Conservation (phyloP, 2,797 vertebrate species). For the Macrochelys suwanniensis region DNA sequence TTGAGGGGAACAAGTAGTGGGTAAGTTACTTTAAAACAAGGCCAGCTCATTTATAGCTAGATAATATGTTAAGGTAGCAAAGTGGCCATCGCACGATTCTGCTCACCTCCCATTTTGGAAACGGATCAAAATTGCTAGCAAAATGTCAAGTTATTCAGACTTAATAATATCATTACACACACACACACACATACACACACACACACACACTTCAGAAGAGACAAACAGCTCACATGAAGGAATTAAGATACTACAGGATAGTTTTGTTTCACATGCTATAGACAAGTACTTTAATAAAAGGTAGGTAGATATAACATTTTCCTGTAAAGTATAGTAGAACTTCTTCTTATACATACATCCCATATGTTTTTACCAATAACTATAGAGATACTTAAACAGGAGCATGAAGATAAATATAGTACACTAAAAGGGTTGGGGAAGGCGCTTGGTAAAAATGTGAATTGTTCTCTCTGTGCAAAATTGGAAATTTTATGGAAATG, state of each 20-base stretch:
- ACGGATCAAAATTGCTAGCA: background rate
- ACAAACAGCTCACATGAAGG: background rate
- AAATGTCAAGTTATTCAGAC: background rate
- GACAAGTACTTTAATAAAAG: background rate
- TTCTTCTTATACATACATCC: background rate
- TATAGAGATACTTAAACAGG: background rate
- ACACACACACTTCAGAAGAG: background rate
- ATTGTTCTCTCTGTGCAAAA: constrained; percentile 18
- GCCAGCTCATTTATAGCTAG: background rate
- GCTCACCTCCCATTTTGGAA: background rate
- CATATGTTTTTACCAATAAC: background rate
- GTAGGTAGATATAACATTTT: background rate
- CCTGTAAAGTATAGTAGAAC: background rate
- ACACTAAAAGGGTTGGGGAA: background rate
- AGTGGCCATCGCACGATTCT: background rate
- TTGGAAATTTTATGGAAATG: background rate
- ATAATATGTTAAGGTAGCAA: background rate
- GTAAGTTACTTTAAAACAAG: background rate
- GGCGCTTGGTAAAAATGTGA: background rate
- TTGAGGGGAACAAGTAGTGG: background rate
- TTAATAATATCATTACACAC: background rate
- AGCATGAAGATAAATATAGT: constrained; percentile 30
- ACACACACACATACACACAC: background rate
- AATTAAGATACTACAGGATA: background rate
- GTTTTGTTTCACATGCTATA: background rate